Conservation (phyloP, 2,113 vertebrate species). For the Lucifuga dentata region DNA sequence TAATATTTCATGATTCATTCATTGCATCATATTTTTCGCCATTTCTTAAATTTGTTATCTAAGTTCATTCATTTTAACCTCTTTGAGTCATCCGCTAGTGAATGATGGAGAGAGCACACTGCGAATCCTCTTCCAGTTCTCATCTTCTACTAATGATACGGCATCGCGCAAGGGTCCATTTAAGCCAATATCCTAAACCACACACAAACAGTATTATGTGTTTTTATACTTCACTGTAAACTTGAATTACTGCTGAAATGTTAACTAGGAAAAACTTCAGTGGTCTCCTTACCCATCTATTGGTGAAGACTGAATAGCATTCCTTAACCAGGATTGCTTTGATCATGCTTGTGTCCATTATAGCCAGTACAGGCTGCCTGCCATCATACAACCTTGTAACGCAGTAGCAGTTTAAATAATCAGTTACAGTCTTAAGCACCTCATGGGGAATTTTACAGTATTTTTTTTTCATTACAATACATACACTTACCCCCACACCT, state of each 20-base stretch:
- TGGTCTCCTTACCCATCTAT: conserved; percentile 63
- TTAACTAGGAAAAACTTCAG: neutral
- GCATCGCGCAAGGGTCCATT: conserved; percentile 64
- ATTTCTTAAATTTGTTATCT: no score
- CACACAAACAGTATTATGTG: neutral
- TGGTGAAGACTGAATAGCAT: conserved; percentile 77
- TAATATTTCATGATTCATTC: no score
- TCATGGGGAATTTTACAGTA: neutral
- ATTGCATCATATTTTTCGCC: no score
- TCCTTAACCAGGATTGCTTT: conserved; percentile 83
- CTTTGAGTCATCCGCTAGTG: conserved; percentile 88
- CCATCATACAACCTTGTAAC: conserved; percentile 74
- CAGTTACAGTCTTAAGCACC: neutral
- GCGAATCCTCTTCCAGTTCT: conserved; percentile 86
- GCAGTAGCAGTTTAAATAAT: neutral
- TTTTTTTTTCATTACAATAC: neutral
- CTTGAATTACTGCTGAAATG: neutral
- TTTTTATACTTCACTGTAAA: neutral
- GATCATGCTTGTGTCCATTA: conserved; percentile 78
- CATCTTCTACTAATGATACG: conserved; percentile 74
- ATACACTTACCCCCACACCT: conserved; percentile 80
- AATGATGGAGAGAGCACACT: conserved; percentile 86
- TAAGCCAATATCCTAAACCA: conserved; percentile 66
- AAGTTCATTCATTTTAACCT: no score
- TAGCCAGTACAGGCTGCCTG: conserved; percentile 70